These are phyloP conservation scores for Adelphocoris suturalis DNA, from an alignment of 2,888 invertebrate species.

Conservation along the genomic window DNA sequence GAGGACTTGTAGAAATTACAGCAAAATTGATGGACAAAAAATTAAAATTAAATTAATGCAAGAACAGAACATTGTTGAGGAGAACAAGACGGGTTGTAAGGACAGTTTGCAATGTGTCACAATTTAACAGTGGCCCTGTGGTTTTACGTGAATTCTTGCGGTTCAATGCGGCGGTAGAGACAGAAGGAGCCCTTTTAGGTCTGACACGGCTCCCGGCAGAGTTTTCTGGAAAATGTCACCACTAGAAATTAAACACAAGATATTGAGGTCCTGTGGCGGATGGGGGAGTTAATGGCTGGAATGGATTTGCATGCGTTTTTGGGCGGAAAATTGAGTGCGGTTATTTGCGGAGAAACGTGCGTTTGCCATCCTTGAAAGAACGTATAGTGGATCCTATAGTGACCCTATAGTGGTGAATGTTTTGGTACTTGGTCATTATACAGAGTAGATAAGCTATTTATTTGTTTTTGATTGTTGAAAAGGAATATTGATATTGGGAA, in stretches of 20 bases:
- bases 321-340: neutral
- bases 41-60: conserved; percentile 43
- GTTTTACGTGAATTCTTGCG: conserved; percentile 38
- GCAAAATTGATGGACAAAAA: conserved; percentile 39
- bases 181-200: conserved; percentile 72
- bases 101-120: conserved; percentile 72
- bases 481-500: too few relatives aligned
- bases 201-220: conserved; percentile 73
- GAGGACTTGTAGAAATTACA: neutral
- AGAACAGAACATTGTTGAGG: neutral
- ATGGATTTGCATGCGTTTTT: conserved; percentile 20
- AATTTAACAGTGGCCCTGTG: conserved; percentile 69
- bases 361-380: conserved; percentile 17
- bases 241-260: conserved; percentile 66
- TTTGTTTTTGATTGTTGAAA: too few relatives aligned
- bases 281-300: conserved; percentile 61
- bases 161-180: conserved; percentile 71
- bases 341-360: neutral
- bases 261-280: conserved; percentile 31
- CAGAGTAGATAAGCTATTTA: too few relatives aligned
- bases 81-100: conserved; percentile 29
- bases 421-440: too few relatives aligned
- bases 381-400: too few relatives aligned
- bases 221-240: conserved; percentile 74
- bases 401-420: too few relatives aligned